Evolutionary conservation across 2,888 invertebrate genomes (phyloP).

Genomic region (Timandra comae): DNA sequence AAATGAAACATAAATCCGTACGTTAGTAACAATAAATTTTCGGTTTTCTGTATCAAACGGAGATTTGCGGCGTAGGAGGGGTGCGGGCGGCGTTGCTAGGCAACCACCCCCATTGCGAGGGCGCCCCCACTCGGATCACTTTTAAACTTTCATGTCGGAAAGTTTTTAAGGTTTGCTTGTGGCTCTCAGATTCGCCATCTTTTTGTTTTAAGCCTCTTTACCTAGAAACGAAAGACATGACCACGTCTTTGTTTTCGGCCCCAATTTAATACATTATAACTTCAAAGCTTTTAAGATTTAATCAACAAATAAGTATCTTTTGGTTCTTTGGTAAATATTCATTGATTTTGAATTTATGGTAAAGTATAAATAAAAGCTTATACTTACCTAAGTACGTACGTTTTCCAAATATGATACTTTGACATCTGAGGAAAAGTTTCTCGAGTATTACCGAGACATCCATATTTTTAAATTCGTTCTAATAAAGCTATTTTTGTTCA

Average conservation of each 20-base stretch:
- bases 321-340: neutral
- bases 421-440: too few relatives aligned
- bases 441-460: too few relatives aligned
- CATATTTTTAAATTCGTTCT: too few relatives aligned
- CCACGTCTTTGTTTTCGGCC: slow-evolving; percentile 15
- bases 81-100: slow-evolving; percentile 61
- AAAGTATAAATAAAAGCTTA: too few relatives aligned
- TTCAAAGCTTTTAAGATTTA: too few relatives aligned
- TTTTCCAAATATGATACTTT: too few relatives aligned
- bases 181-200: slow-evolving; percentile 64
- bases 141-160: slow-evolving; percentile 76
- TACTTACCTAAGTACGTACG: too few relatives aligned
- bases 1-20: slow-evolving; percentile 38
- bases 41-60: slow-evolving; percentile 60
- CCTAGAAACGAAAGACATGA: slow-evolving; percentile 35
- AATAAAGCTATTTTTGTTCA: too few relatives aligned
- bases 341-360: too few relatives aligned
- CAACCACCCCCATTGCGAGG: slow-evolving; percentile 41
- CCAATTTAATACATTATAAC: too few relatives aligned
- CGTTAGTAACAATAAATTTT: slow-evolving; percentile 63
- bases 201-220: slow-evolving; percentile 61
- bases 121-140: slow-evolving; percentile 58
- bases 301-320: too few relatives aligned
- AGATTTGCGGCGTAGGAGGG: slow-evolving; percentile 66
- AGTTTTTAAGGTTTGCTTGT: slow-evolving; percentile 74